phyloP scores from a whole-genome alignment of 1,140 invertebrate species.

The Meloidogyne exigua region DNA sequence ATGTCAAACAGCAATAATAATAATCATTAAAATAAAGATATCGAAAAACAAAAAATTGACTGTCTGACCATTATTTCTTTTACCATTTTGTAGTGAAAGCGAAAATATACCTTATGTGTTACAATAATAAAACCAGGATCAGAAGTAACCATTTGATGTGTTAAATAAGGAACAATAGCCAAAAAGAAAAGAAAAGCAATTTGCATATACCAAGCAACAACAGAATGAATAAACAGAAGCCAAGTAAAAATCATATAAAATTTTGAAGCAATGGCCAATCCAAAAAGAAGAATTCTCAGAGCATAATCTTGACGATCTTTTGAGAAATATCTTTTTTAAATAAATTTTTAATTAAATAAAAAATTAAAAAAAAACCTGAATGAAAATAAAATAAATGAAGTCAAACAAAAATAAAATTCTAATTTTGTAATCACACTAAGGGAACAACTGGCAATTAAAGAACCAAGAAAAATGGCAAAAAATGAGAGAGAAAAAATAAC shows the following conservation, averaged over 20 bases:
- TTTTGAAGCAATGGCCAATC: slow-evolving; percentile 34
- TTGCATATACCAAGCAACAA: slow-evolving; percentile 52
- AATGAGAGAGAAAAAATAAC: slow-evolving; percentile 85
- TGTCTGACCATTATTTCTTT: too few species aligned
- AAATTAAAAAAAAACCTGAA: slow-evolving; percentile 30
- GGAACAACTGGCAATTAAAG: slow-evolving; percentile 78
- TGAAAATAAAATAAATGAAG: slow-evolving; percentile 30
- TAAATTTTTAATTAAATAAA: neutral
- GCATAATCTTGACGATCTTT: slow-evolving; percentile 29
- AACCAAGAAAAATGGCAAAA: slow-evolving; percentile 81
- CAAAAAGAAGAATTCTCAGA: slow-evolving; percentile 29
- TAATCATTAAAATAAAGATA: too few species aligned
- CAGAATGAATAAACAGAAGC: slow-evolving; percentile 37
- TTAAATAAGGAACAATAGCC: slow-evolving; percentile 45
- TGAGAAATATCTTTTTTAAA: slow-evolving; percentile 35
- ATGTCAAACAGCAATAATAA: too few species aligned
- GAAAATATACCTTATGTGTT: slow-evolving; percentile 46
- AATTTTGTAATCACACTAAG: slow-evolving; percentile 76
- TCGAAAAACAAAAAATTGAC: too few species aligned
- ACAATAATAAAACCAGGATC: slow-evolving; percentile 51
- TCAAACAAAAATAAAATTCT: slow-evolving; percentile 63
- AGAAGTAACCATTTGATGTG: slow-evolving; percentile 36
- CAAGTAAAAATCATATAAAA: slow-evolving; percentile 32
- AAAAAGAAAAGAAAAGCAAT: slow-evolving; percentile 47
- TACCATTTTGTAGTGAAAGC: too few species aligned